Percentiles rank a stretch among this genome's conserved stretches.
Evolutionary conservation across 2,113 vertebrate species (phyloP).

Genomic region (Myodes glareolus): DNA sequence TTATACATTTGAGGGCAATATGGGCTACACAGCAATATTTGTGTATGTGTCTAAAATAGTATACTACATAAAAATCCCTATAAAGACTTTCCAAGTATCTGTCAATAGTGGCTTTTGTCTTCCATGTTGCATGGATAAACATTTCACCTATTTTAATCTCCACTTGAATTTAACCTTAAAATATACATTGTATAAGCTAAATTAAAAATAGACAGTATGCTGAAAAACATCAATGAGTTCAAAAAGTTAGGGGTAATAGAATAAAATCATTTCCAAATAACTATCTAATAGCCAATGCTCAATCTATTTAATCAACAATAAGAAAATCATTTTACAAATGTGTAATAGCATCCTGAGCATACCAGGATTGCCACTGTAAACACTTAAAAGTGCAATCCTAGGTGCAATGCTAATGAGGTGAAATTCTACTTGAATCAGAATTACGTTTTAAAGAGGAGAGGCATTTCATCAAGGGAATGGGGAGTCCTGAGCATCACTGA

Average conservation of each 20-base stretch:
- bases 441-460: slow-evolving; percentile 63
- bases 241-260: slow-evolving; percentile 16
- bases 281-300: neutral
- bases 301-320: slow-evolving; percentile 21
- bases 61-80: neutral
- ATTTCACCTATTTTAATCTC: slow-evolving; percentile 39
- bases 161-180: slow-evolving; percentile 49
- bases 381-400: slow-evolving; percentile 55
- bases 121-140: slow-evolving; percentile 23
- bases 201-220: slow-evolving; percentile 19
- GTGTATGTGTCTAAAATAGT: slow-evolving; percentile 5
- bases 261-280: slow-evolving; percentile 36
- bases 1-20: neutral
- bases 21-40: neutral
- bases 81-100: slow-evolving; percentile 23
- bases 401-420: slow-evolving; percentile 25
- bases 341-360: slow-evolving; percentile 28
- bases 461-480: slow-evolving; percentile 53
- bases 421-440: slow-evolving; percentile 61
- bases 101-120: neutral
- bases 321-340: slow-evolving; percentile 38
- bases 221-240: slow-evolving; percentile 40
- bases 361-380: slow-evolving; percentile 30
- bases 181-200: neutral
- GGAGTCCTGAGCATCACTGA: slow-evolving; percentile 47